Conservation (phyloP, 2,888 invertebrate species). For the Ephialtes manifestator region DNA sequence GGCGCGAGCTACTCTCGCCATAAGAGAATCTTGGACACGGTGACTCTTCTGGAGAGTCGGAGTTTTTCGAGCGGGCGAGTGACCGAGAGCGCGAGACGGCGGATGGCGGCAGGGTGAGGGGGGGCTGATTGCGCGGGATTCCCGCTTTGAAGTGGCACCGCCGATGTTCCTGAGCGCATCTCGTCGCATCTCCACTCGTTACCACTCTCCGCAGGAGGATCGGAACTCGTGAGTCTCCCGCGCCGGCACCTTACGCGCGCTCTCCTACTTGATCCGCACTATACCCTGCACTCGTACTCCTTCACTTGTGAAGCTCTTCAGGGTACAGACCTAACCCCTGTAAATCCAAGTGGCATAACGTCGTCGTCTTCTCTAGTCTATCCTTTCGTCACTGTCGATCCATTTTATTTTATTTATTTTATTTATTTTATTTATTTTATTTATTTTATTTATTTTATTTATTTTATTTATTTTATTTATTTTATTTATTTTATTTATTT, state of each 20-base stretch:
- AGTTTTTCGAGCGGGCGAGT: constrained; percentile 76
- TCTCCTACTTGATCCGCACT: constrained; percentile 33
- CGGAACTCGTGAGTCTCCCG: constrained; percentile 41
- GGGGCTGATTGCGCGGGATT: constrained; percentile 84
- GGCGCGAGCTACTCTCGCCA: constrained; percentile 54
- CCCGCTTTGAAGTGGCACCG: constrained; percentile 85
- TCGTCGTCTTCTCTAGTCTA: background rate
- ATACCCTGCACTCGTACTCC: constrained; percentile 12
- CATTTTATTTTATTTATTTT: too few relatives aligned
- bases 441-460: too few relatives aligned
- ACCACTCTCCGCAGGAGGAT: constrained; percentile 76
- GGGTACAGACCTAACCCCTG: constrained; percentile 14
- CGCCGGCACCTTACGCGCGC: constrained; percentile 36
- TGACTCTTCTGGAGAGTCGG: constrained; percentile 68
- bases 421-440: too few relatives aligned
- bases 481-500: too few relatives aligned
- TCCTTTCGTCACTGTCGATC: background rate
- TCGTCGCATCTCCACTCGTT: constrained; percentile 78
- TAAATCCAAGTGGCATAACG: background rate
- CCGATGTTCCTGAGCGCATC: constrained; percentile 82
- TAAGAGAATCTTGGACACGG: constrained; percentile 42
- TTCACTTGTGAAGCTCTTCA: constrained; percentile 2
- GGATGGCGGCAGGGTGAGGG: constrained; percentile 57
- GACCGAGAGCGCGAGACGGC: constrained; percentile 45
- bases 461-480: too few relatives aligned